Evolutionary conservation across 2,113 vertebrate species (phyloP).

Genomic region (Anarrhichthys ocellatus): DNA sequence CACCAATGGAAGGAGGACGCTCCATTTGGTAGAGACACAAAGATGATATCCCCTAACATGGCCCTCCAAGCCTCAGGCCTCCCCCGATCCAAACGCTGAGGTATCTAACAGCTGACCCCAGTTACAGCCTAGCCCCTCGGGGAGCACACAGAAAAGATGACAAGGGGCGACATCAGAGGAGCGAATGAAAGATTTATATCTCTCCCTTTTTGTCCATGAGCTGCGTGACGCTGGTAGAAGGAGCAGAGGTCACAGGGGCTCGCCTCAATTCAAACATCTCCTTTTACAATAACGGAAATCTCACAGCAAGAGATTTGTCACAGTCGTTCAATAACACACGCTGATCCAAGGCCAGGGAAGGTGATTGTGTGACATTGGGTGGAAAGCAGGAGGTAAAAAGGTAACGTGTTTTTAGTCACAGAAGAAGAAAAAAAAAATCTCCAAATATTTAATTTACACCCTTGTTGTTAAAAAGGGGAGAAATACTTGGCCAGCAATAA

Average conservation of each 20-base stretch:
- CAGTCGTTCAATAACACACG: slow-evolving; percentile 36
- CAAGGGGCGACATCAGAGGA: slow-evolving; percentile 55
- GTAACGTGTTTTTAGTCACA: not conserved
- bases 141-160: slow-evolving; percentile 49
- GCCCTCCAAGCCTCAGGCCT: slow-evolving; percentile 22
- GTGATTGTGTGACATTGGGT: slow-evolving; percentile 14
- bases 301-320: slow-evolving; percentile 42
- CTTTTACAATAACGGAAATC: slow-evolving; percentile 62
- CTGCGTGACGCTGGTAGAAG: slow-evolving; percentile 50
- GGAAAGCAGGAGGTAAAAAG: slow-evolving; percentile 16
- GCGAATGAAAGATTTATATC: slow-evolving; percentile 72
- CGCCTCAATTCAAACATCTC: slow-evolving; percentile 38
- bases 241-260: slow-evolving; percentile 60
- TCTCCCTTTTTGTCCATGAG: slow-evolving; percentile 44
- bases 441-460: not conserved
- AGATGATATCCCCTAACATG: slow-evolving; percentile 53
- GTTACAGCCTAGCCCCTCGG: slow-evolving; percentile 56
- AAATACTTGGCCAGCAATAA: not conserved
- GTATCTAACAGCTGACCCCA: slow-evolving; percentile 71
- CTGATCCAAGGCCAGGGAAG: not conserved
- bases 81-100: slow-evolving; percentile 35
- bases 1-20: slow-evolving; percentile 54
- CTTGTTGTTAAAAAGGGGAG: not conserved
- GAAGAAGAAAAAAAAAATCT: not conserved
- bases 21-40: slow-evolving; percentile 56